Base-by-base conservation (phyloP, 2,797 vertebrate species). In the Danio choprae region DNA sequence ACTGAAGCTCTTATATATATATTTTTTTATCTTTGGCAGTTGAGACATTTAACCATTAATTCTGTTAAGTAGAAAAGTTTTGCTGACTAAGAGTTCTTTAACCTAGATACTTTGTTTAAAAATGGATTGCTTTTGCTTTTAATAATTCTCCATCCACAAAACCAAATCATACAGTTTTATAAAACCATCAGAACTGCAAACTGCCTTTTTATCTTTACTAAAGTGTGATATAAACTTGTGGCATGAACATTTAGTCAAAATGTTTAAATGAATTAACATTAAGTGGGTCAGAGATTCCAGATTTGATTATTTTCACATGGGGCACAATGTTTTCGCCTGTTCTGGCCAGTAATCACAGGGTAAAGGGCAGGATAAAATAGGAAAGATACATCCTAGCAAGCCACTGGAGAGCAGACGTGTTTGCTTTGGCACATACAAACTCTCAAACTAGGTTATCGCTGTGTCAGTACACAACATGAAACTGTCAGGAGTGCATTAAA, bases 381-480 rank as follows among this genome's bases (percentile, higher is more conserved):
- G 40, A 77, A 77, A 7, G 15, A 36, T 16, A 41, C 38, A 53
- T 43, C 15, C 44, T 36, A 43, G 16, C 20, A 67, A 29, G 41
- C 36, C 50, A 43, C 36, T 20, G 15, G 50, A 65, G 50, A 77
- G 48, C 20, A 77, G 40, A 58, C 7, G 11, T 58, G 22, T 46
- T 68, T 55, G 29, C 29, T 68, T 55, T 77, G 63, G 75, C 75
- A 68, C 51, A 71, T 12, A 71, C 20, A 55, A 44, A 56, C 36
- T 15, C 68, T 55, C 68, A 15, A 55, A 51, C 46, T 43, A 43
- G 51, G 38, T 43, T 77, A 67, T 56, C 41, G 46, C 22, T 46
- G 63, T 0, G 7, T 58, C 62, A 11, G 7, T 15, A 36, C 41
- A 77, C 22, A 58, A 36, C 15, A 68, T 48, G 41, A 43, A 68